Evolutionary conservation across 2,888 invertebrate genomes (phyloP), one percentile per base, ranked within the genome.

Genomic region (Terebella lapidaria): DNA sequence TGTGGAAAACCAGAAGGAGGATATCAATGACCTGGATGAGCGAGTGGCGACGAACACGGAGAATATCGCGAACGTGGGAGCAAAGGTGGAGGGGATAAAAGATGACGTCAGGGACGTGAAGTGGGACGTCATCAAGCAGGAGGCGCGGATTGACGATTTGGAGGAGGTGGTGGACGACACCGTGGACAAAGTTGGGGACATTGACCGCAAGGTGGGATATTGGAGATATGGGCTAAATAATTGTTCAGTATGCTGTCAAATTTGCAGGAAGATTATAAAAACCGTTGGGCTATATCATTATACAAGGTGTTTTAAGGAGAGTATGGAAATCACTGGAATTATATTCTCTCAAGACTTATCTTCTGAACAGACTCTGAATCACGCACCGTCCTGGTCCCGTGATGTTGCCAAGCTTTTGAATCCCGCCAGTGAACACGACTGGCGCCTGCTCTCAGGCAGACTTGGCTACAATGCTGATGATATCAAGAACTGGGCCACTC

Each of bases 371-470:
- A 78, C 77, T 24, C 62, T 78, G 60, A 72, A 71, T 47, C 73
- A 76, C 68, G 77, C 77, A 10, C 78, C 78, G 3, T 70, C 65
- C 54, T 78, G 77, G 77, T 72, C 76, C 2, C 65, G 72, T 56
- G 74, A 77, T 53, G 69, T 78, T 2, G 70, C 76, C 49, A 71
- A 69, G 59, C 68, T 78, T 45, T 62, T 78, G 64, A 77, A 78
- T 59, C 70, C 71, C 2, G 56, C 64, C 24, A 52, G 63, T 47
- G 71, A 74, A n/a, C n/a, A n/a, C n/a, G n/a, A n/a, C n/a, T n/a
- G n/a, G n/a, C n/a, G n/a, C n/a, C n/a, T n/a, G n/a, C n/a, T n/a
- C n/a, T n/a, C n/a, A n/a, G n/a, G n/a, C n/a, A n/a, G n/a, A n/a
- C n/a, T n/a, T n/a, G n/a, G n/a, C 47, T 78, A 74, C 71, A 73